Percentiles rank a stretch among this genome's conserved stretches.
Conservation (phyloP, 2,888 invertebrate genomes). For the Venustoraphidia nigricollis region DNA sequence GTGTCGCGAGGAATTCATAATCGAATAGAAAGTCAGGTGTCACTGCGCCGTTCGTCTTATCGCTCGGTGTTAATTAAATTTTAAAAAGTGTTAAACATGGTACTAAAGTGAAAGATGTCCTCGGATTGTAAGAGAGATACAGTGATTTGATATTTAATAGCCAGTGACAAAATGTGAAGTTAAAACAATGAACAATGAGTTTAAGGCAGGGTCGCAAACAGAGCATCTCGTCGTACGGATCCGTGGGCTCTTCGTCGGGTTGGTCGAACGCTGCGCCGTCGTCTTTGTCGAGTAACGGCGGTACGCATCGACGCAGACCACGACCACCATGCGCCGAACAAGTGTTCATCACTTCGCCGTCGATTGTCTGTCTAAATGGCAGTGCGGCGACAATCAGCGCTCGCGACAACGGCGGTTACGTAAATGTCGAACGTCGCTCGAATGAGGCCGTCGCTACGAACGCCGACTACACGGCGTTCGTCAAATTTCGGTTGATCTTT, state of each 20-base stretch:
- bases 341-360: constrained; percentile 40
- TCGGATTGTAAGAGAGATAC: no score
- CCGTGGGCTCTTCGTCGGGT: constrained; percentile 5
- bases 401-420: not conserved
- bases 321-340: constrained; percentile 42
- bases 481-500: not conserved
- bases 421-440: not conserved
- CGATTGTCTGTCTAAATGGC: constrained; percentile 18
- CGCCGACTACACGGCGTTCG: not conserved
- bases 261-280: constrained; percentile 29
- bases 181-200: not conserved
- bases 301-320: constrained; percentile 33
- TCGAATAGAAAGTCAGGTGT: no score
- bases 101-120: no score
- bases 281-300: constrained; percentile 30
- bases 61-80: no score
- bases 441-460: not conserved
- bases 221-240: constrained; percentile 5
- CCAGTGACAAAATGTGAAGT: no score
- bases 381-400: not conserved
- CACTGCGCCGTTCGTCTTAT: no score
- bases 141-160: no score
- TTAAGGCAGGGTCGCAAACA: not conserved
- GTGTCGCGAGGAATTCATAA: no score
- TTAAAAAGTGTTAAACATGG: no score